Conservation (phyloP, 2,888 invertebrate species). For the Heliothis peltigera region DNA sequence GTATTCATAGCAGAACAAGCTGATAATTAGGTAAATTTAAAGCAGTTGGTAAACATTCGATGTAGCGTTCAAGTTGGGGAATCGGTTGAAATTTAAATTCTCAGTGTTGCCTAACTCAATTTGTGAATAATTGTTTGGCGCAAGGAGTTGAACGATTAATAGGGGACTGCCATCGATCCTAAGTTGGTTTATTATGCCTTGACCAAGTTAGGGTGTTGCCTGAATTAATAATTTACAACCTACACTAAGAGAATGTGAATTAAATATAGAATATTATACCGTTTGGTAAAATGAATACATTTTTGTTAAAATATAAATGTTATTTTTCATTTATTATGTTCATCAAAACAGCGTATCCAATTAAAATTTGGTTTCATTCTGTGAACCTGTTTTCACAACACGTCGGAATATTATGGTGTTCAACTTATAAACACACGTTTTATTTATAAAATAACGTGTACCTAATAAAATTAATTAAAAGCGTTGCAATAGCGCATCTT, state of each 20-base stretch:
- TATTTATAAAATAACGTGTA: background rate
- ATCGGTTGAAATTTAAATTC: conserved; percentile 48
- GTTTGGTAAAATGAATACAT: conserved; percentile 26
- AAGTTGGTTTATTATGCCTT: conserved; percentile 54
- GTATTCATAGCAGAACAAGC: conserved; percentile 63
- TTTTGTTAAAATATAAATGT: too few species aligned
- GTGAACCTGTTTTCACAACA: conserved; percentile 20
- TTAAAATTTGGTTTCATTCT: conserved; percentile 10
- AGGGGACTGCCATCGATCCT: conserved; percentile 48
- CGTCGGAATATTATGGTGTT: conserved; percentile 3
- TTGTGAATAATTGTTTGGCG: conserved; percentile 50
- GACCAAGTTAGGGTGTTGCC: conserved; percentile 41
- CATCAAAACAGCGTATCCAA: conserved; percentile 24
- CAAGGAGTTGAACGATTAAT: conserved; percentile 51
- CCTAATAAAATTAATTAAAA: background rate
- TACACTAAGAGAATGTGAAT: conserved; percentile 37
- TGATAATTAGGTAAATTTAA: conserved; percentile 61
- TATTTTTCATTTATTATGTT: conserved; percentile 35
- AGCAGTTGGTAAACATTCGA: conserved; percentile 42
- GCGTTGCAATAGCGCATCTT: too few species aligned
- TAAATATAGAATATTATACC: conserved; percentile 24
- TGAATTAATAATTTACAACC: conserved; percentile 38
- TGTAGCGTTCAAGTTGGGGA: conserved; percentile 43
- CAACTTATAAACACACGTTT: background rate
- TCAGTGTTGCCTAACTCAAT: conserved; percentile 34